Evolutionary conservation across 2,113 vertebrate species (phyloP).

Genomic region (Dendropsophus ebraccatus): DNA sequence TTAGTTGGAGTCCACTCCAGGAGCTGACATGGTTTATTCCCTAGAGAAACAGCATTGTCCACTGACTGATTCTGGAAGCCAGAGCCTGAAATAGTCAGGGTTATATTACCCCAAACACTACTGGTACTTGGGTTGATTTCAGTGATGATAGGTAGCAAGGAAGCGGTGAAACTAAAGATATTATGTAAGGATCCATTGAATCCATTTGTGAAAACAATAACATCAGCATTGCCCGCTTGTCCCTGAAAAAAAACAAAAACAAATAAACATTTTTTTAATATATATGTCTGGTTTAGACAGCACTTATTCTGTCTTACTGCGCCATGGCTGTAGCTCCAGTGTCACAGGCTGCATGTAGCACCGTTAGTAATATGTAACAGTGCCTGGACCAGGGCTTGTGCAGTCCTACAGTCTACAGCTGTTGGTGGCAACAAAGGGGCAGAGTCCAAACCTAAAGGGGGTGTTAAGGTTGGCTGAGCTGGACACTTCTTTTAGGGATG

Average conservation of each 20-base stretch:
- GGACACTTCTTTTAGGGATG: too few relatives aligned
- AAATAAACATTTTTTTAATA: too few relatives aligned
- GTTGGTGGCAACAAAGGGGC: too few relatives aligned
- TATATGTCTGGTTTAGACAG: too few relatives aligned
- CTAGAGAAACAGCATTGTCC: constrained; percentile 70
- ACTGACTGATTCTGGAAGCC: constrained; percentile 70
- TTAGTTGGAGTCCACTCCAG: constrained; percentile 68
- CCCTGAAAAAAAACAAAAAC: constrained; percentile 69
- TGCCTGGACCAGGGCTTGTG: too few relatives aligned
- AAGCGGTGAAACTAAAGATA: constrained; percentile 72
- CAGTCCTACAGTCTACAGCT: too few relatives aligned
- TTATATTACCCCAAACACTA: constrained; percentile 68
- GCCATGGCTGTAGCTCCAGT: too few relatives aligned
- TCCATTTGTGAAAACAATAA: constrained; percentile 70
- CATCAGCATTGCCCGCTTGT: constrained; percentile 62
- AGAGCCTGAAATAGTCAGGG: constrained; percentile 75
- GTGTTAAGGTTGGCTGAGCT: too few relatives aligned
- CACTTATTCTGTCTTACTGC: too few relatives aligned
- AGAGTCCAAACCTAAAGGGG: too few relatives aligned
- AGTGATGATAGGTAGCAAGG: constrained; percentile 74
- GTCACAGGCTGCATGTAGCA: too few relatives aligned
- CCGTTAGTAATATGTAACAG: too few relatives aligned
- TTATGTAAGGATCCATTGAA: constrained; percentile 61
- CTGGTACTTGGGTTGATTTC: constrained; percentile 71
- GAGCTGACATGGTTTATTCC: constrained; percentile 65